Percentiles rank a stretch among this genome's conserved stretches.
These are phyloP conservation scores for Neogobius melanostomus DNA, from an alignment of 2,113 vertebrate genomes.

Conservation along the genomic window DNA sequence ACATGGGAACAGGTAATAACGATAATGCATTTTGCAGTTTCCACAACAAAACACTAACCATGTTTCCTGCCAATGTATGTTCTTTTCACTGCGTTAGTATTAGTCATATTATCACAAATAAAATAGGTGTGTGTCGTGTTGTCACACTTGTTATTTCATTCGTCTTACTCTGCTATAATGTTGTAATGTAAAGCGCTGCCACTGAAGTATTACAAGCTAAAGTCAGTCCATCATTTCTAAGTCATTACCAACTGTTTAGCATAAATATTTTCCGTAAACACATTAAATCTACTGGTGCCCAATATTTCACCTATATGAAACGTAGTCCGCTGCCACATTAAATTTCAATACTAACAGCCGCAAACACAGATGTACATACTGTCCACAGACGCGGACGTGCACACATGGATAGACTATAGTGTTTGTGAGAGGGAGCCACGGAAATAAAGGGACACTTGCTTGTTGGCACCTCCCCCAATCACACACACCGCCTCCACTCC, in stretches of 20 bases:
- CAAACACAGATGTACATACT: conserved; percentile 64
- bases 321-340: conserved; percentile 13
- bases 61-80: too few relatives aligned
- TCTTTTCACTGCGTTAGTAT: too few relatives aligned
- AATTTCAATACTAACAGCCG: conserved; percentile 29
- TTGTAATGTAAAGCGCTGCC: too few relatives aligned
- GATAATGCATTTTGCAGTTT: too few relatives aligned
- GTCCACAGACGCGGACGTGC: conserved; percentile 36
- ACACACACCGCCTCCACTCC: conserved; percentile 76
- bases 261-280: conserved; percentile 27
- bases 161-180: too few relatives aligned
- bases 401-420: conserved; percentile 43
- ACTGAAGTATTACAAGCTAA: not conserved
- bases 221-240: conserved; percentile 1
- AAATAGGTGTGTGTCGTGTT: too few relatives aligned
- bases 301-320: conserved; percentile 28
- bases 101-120: too few relatives aligned
- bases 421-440: conserved; percentile 46
- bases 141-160: too few relatives aligned
- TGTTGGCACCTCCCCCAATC: conserved; percentile 76
- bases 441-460: conserved; percentile 78
- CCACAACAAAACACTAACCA: too few relatives aligned
- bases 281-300: not conserved
- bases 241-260: conserved; percentile 9
- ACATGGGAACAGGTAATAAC: too few relatives aligned